Evolutionary conservation across 2,888 invertebrate genomes (phyloP), one percentile per base, ranked within the genome.

Genomic region (Apocheima hispidaria): DNA sequence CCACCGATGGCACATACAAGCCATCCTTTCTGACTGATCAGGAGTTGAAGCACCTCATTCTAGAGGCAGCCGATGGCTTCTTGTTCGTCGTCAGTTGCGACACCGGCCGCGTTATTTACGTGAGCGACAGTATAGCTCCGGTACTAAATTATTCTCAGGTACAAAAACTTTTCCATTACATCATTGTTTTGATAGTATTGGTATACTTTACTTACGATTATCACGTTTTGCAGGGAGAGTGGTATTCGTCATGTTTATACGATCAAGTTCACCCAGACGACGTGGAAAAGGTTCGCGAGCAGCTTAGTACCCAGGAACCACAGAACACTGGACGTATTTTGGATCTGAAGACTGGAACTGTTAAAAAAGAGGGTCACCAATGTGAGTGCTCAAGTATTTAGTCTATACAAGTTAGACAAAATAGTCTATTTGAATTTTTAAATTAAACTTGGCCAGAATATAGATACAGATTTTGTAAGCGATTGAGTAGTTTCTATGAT

Each of bases 31-130:
- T 99, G 65, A 99, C 99, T 56, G 99, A 99, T 91, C 99, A 99
- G 90, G 99, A 99, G 89, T 93, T 99, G 70, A 99, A 99, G 88
- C 99, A 99, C 93, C 94, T 99, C 74, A 99, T 99, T 74, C 94
- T 99, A 69, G 99, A 99, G 94, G 99, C 99, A 30, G 99, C 99
- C 12, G 99, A 99, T 93, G 99, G 99, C 2, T 99, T 99, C 91
- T 94, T 99, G 55, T 95, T 94, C 73, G 98, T 99, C 44, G 97
- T 98, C 40, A 98, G 98, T 79, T 99, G 99, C 92, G 99, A 99
- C 90, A 97, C 98, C 10, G 99, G 99, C 3, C 94, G 98, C 75
- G 96, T 99, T 66, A 98, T 99, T 79, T 99, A 99, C 83, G 99
- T 99, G 51, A 99, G 99, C 50, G 99, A 99, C 93, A 99, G 99